Conservation (phyloP, 2,888 invertebrate genomes). For the Catocala fraxini region DNA sequence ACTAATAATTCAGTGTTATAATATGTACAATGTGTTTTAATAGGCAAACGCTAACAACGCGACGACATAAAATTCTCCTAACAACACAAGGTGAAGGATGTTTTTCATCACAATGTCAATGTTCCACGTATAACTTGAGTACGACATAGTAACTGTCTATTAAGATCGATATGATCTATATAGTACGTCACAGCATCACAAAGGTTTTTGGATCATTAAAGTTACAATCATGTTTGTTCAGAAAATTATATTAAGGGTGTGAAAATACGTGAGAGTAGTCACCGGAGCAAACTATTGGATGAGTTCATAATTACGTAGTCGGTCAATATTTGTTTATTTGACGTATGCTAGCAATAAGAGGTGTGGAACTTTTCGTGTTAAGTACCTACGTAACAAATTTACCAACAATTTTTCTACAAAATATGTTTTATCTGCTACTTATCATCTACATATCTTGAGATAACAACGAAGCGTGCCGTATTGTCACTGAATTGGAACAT, state of each 20-base stretch:
- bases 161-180: conserved; percentile 26
- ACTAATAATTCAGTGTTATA: conserved; percentile 14
- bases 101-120: conserved; percentile 46
- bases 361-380: conserved; percentile 78
- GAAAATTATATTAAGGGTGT: conserved; percentile 54
- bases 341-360: conserved; percentile 69
- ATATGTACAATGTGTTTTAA: conserved; percentile 23
- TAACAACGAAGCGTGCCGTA: conserved; percentile 32
- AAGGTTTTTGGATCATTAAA: conserved; percentile 48
- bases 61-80: conserved; percentile 36
- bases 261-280: conserved; percentile 52
- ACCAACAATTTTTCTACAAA: conserved; percentile 36
- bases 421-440: conserved; percentile 43
- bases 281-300: conserved; percentile 38
- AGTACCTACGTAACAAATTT: conserved; percentile 64
- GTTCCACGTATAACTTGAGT: conserved; percentile 37
- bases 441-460: conserved; percentile 34
- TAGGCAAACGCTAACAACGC: conserved; percentile 23
- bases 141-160: conserved; percentile 49
- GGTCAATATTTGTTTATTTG: conserved; percentile 74
- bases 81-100: conserved; percentile 51
- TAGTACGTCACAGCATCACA: conserved; percentile 29
- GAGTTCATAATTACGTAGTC: conserved; percentile 64
- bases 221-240: conserved; percentile 48
- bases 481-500: conserved; percentile 42